Evolutionary conservation across 2,888 invertebrate genomes (phyloP), one percentile per base, ranked within the genome.

Genomic region (Thumatha senex): DNA sequence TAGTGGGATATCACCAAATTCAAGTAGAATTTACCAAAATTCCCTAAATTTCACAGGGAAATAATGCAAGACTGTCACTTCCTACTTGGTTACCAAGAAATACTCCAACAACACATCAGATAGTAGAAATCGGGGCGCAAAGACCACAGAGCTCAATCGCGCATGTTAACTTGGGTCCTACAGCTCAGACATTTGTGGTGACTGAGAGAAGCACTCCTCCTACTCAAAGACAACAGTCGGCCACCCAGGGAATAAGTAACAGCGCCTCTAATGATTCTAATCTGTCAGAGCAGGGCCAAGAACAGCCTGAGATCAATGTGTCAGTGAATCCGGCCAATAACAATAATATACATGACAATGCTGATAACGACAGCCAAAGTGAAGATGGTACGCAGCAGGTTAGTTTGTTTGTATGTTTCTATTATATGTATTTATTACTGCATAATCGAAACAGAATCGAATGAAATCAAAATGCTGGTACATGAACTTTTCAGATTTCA

Each of bases 381-480:
- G 91, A 91, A 50, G 90, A 90, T 74, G 89, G 89, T 8, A 74
- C 80, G 44, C 86, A 86, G 56, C 89, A 89, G 87, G 91, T 90
- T 60, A 61, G 61, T 48, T 8, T 5, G 24, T 42, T 43, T 30
- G 13, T 7, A 9, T 33, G 11, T 10, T 11, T 33, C 3, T 11
- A 1, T 7, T 2, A n/a, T 12, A 10, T 40, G 14, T 40, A 14
- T 40, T 18, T 40, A 12, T 33, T 18, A 12, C 12, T n/a, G 4
- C 24, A 39, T 18, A 11, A 11, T 2, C n/a, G n/a, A n/a, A n/a
- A n/a, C n/a, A n/a, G n/a, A n/a, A n/a, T n/a, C n/a, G n/a, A n/a
- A n/a, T n/a, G n/a, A n/a, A n/a, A n/a, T n/a, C n/a, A n/a, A n/a
- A n/a, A n/a, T n/a, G n/a, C n/a, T n/a, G n/a, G n/a, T n/a, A n/a